Base-by-base conservation (phyloP, 2,888 invertebrate species). In the Choreutis nemorana region DNA sequence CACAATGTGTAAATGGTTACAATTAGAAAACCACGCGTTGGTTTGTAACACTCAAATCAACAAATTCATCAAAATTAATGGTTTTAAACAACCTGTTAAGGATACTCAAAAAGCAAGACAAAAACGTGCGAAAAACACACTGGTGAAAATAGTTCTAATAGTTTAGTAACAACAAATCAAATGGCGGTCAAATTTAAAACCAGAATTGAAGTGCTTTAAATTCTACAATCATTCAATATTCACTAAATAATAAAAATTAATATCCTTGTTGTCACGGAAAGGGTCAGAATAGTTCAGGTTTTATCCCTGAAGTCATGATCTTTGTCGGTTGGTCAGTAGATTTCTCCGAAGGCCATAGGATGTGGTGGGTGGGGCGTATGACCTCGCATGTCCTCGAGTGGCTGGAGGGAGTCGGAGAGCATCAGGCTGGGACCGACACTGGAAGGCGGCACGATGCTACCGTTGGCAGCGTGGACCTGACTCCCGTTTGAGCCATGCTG, bases 301-400 rank as follows among this genome's bases (percentile, higher is more conserved):
- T 23, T 12, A 28, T 27, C 7, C 15, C 5, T 30, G 8, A 29
- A 9, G 12, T 21, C 4, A 5, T 15, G n/a, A 14, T 29, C 7
- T 14, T 25, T 35, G 3, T 42, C 39, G 11, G 35, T 37, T 20
- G 48, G 55, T 71, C 63, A 75, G 48, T 77, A 78, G 36, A 77
- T 48, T 23, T 78, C 77, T 28, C 44, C 71, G 27, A 71, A 78
- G 1, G 47, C 46, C 61, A 77, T 58, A 1, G 61, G 56, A 4
- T 63, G 63, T 2, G 54, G 50, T 9, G 34, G 21, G 29, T 65
- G 75, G 0, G 73, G 70, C 0, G 72, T 70, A 31, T 64, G 67
- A 0, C 67, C 68, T 33, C 75, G 57, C 36, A 75, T 41, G 13
- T 75, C 73, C 0, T 78, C 77, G 14, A 77, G 51, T 1, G 61